These are phyloP conservation scores for Cheilosia vernalis DNA, from an alignment of 2,888 invertebrate species.

Conservation along the genomic window DNA sequence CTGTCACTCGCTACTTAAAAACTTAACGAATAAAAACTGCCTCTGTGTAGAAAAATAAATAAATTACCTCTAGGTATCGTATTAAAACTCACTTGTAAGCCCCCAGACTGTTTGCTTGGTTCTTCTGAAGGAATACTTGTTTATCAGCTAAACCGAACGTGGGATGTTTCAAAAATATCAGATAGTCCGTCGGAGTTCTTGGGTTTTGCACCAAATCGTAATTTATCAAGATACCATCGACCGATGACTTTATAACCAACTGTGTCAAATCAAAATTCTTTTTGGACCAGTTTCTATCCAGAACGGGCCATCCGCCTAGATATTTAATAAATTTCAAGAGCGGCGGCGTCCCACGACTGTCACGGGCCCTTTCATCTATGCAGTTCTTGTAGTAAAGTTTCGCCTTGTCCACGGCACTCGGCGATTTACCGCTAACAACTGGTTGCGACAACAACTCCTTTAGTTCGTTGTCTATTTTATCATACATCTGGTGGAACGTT, in stretches of 20 bases:
- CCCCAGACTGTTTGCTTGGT: constrained; percentile 44
- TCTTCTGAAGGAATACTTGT: constrained; percentile 50
- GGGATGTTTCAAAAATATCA: constrained; percentile 43
- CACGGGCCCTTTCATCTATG: constrained; percentile 19
- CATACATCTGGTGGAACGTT: constrained; percentile 29
- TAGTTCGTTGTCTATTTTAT: constrained; percentile 34
- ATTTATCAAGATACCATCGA: constrained; percentile 28
- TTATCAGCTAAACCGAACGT: constrained; percentile 47
- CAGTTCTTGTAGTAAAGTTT: constrained; percentile 59
- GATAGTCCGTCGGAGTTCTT: constrained; percentile 19
- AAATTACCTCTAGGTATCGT: too few species aligned
- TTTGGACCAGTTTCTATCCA: constrained; percentile 55
- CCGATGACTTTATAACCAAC: constrained; percentile 27
- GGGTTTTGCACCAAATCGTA: constrained; percentile 40
- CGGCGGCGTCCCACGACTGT: constrained; percentile 31
- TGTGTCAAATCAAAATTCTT: constrained; percentile 56
- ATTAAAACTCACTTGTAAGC: constrained; percentile 52
- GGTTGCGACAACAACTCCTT: constrained; percentile 35
- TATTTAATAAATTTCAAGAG: constrained; percentile 53
- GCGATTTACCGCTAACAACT: constrained; percentile 3
- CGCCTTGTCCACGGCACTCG: constrained; percentile 59
- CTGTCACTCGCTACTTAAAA: too few species aligned
- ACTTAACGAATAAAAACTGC: too few species aligned
- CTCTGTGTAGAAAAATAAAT: too few species aligned
- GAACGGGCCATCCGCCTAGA: constrained; percentile 67